phyloP scores from a whole-genome alignment of 64 coral and sea anemone species.

The Stylophora pistillata region DNA sequence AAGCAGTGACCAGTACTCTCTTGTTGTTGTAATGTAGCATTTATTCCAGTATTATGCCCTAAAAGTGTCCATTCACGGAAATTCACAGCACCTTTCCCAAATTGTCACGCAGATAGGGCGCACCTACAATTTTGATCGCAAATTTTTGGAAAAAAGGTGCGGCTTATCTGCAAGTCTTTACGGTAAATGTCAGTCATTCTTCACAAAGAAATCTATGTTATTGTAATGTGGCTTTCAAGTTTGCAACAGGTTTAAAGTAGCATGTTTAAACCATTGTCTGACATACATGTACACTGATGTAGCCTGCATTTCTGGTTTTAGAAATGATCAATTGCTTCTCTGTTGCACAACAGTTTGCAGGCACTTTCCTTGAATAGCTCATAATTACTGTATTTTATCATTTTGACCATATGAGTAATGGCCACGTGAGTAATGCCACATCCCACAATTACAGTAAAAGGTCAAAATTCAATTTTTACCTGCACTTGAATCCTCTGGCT shows the following conservation, averaged over 20 bases:
- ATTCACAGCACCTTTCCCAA: too few species aligned
- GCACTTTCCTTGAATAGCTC: conserved; percentile 21
- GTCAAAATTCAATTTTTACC: conserved; percentile 23
- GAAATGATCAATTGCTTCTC: conserved; percentile 18
- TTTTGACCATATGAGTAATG: conserved; percentile 16
- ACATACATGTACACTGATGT: too few species aligned
- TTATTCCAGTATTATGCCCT: too few species aligned
- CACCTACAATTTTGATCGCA: too few species aligned
- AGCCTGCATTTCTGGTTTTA: conserved; percentile 32
- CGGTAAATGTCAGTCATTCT: conserved; percentile 4
- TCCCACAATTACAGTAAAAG: conserved; percentile 24
- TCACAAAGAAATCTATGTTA: not conserved
- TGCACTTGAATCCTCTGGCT: conserved; percentile 27
- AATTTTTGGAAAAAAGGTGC: too few species aligned
- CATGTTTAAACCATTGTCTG: conserved; percentile 20
- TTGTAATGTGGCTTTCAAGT: conserved; percentile 5
- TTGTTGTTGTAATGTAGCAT: too few species aligned
- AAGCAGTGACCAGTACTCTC: too few species aligned
- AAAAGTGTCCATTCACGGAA: too few species aligned
- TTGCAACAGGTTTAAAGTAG: conserved; percentile 29
- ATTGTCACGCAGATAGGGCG: too few species aligned
- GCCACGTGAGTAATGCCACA: conserved; percentile 16
- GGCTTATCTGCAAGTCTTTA: too few species aligned
- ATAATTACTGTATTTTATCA: conserved; percentile 30
- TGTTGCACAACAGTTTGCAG: conserved; percentile 7